Conservation (phyloP, 2,797 vertebrate genomes). For the Sebastes cheni region DNA sequence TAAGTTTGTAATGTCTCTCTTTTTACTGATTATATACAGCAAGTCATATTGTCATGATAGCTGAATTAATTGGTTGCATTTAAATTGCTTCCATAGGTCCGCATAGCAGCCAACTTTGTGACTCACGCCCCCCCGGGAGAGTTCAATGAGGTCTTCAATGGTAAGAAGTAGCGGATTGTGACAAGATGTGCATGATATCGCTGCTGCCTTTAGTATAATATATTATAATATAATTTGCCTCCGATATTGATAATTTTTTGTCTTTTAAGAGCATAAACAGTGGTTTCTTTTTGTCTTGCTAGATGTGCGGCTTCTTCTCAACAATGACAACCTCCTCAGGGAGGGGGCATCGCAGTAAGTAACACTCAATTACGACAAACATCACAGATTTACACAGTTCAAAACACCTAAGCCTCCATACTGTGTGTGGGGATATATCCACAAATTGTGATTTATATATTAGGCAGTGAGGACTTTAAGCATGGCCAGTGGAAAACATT, state of each 20-base stretch:
- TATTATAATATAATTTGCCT: neutral
- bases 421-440: neutral
- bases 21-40: neutral
- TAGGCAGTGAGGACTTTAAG: neutral
- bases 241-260: neutral
- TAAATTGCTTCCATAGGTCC: conserved; percentile 84
- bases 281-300: conserved; percentile 56
- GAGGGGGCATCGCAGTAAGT: conserved; percentile 99
- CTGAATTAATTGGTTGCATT: neutral
- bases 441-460: neutral
- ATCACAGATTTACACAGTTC: neutral
- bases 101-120: conserved; percentile 98
- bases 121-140: conserved; percentile 97
- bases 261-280: neutral
- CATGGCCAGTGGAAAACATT: neutral
- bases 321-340: conserved; percentile 98
- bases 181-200: neutral
- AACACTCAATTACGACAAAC: neutral
- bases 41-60: neutral
- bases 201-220: neutral
- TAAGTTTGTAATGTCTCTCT: neutral
- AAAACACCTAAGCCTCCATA: neutral
- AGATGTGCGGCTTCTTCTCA: conserved; percentile 99
- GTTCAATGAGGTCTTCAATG: conserved; percentile 99
- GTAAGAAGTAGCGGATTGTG: conserved; percentile 78